phyloP scores from a whole-genome alignment of 2,888 invertebrate species.

The Mesodorylaimus sp. region DNA sequence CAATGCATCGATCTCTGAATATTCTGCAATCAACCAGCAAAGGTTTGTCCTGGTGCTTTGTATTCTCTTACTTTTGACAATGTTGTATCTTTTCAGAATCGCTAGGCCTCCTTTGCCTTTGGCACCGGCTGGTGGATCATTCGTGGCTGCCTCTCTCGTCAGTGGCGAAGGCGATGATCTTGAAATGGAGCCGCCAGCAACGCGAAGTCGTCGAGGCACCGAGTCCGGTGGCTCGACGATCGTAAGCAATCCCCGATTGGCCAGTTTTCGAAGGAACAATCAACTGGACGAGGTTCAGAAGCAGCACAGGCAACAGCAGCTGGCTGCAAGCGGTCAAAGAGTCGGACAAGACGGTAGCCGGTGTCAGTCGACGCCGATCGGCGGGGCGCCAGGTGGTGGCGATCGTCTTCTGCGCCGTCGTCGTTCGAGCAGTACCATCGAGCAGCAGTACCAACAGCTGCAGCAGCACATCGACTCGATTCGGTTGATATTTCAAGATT shows the following conservation, averaged over 20 bases:
- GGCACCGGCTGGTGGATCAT: too few relatives aligned
- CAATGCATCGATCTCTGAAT: too few relatives aligned
- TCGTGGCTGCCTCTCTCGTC: too few relatives aligned
- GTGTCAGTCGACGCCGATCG: background rate
- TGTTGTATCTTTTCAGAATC: too few relatives aligned
- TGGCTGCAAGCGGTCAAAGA: background rate
- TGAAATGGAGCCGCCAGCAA: too few relatives aligned
- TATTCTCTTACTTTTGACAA: too few relatives aligned
- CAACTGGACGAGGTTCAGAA: background rate
- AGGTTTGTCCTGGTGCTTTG: too few relatives aligned
- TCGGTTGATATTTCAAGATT: conserved; percentile 1
- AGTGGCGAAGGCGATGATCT: too few relatives aligned
- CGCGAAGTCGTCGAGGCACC: too few relatives aligned
- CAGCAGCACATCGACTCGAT: conserved; percentile 10
- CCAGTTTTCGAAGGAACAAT: conserved; percentile 8
- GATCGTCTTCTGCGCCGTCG: background rate
- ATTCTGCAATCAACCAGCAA: too few relatives aligned
- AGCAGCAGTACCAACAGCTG: background rate
- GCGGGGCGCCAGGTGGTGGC: background rate
- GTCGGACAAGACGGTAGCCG: background rate
- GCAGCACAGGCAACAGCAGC: background rate
- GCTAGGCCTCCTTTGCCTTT: too few relatives aligned
- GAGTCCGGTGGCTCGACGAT: background rate
- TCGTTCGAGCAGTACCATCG: background rate
- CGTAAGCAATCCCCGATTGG: conserved; percentile 6